Evolutionary conservation across 2,113 vertebrate genomes (phyloP).

Genomic region (Chroicocephalus ridibundus): DNA sequence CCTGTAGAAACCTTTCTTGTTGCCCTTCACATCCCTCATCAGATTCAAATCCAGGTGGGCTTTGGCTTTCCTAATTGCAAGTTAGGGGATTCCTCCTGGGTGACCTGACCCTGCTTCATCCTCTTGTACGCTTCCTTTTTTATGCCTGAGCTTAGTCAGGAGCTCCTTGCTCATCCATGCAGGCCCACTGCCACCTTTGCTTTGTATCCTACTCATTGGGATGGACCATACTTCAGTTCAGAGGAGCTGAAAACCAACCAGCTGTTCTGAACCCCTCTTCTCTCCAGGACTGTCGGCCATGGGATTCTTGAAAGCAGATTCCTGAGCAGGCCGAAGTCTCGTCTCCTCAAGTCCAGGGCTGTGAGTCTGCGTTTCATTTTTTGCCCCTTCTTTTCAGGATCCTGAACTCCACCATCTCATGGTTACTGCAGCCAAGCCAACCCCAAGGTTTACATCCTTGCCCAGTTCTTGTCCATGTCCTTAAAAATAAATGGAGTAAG

Average conservation of each 20-base stretch:
- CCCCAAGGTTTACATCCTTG: neutral
- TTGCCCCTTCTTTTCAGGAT: neutral
- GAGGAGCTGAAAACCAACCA: neutral
- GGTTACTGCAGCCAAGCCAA: neutral
- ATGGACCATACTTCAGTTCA: neutral
- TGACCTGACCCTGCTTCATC: neutral
- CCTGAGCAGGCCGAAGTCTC: neutral
- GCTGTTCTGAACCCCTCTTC: neutral
- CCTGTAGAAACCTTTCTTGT: neutral
- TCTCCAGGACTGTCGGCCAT: neutral
- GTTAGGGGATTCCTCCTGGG: neutral
- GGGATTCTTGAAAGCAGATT: neutral
- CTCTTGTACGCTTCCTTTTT: neutral
- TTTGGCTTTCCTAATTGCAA: neutral
- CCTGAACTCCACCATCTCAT: neutral
- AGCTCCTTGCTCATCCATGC: neutral
- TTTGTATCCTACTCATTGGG: neutral
- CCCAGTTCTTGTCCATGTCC: neutral
- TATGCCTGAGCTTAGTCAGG: neutral
- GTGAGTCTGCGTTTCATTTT: neutral
- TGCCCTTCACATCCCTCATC: neutral
- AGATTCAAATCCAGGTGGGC: neutral
- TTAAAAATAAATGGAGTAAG: neutral
- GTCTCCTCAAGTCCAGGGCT: neutral
- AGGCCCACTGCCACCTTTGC: neutral